Evolutionary conservation across 2,113 vertebrate genomes (phyloP).

Genomic region (Callocephalon fimbriatum): DNA sequence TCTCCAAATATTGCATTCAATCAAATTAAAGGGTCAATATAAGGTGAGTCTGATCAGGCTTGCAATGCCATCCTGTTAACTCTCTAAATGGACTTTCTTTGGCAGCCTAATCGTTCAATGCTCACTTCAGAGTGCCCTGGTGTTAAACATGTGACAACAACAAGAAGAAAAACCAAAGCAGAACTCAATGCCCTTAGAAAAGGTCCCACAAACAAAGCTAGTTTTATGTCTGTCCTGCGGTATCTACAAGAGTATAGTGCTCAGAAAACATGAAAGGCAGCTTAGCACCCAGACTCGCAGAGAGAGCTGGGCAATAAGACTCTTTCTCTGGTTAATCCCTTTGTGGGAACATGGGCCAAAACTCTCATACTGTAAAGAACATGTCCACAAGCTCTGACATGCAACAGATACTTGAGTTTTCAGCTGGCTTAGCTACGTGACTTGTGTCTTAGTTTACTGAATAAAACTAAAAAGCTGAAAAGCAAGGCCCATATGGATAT

Average conservation of each 20-base stretch:
- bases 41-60: accelerated
- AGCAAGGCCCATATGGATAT: background rate
- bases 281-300: background rate
- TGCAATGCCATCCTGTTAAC: background rate
- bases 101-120: background rate
- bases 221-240: background rate
- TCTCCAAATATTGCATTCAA: background rate
- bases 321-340: conserved; percentile 24
- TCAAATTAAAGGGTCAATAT: background rate
- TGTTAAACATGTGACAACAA: background rate
- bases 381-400: background rate
- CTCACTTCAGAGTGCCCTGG: background rate
- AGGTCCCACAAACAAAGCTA: background rate
- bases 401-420: background rate
- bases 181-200: background rate
- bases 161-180: background rate
- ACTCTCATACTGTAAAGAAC: background rate
- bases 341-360: background rate
- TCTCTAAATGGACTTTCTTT: background rate
- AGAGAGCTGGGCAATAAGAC: background rate
- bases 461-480: background rate
- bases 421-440: background rate
- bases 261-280: background rate
- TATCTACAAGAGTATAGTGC: background rate
- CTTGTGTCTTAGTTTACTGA: background rate